A percentile compares a stretch with the other conserved stretches of the same genome.
Evolutionary conservation across 92 coral and sea anemone genomes (phyloP).

Genomic region (Desmophyllum pertusum): DNA sequence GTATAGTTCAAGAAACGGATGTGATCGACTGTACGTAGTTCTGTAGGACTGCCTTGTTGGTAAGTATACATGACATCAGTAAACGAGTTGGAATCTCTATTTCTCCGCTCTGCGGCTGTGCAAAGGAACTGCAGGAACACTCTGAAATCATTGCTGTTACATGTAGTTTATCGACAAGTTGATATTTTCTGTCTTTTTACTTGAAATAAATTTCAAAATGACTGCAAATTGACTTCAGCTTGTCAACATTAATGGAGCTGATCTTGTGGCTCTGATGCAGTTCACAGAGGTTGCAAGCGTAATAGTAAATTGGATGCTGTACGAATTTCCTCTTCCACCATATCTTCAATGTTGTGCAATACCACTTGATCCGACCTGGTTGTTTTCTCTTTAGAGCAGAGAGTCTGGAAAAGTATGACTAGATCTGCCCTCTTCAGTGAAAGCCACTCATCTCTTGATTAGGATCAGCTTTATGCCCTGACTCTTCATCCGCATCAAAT

Average conservation of each 20-base stretch:
- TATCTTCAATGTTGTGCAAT: constrained; percentile 11
- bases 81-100: no score
- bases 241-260: constrained; percentile 21
- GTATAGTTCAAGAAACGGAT: no score
- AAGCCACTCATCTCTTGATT: constrained; percentile 41
- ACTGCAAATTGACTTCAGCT: constrained; percentile 45
- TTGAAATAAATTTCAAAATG: constrained; percentile 41
- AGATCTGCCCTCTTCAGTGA: constrained; percentile 34
- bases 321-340: constrained; percentile 26
- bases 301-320: constrained; percentile 41
- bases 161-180: constrained; percentile 19
- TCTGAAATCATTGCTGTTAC: constrained; percentile 24
- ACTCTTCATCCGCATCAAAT: constrained; percentile 42
- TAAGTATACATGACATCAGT: no score
- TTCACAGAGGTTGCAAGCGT: constrained; percentile 33
- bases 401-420: constrained; percentile 38
- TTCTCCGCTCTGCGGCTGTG: no score
- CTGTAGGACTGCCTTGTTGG: no score
- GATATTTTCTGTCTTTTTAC: constrained; percentile 18
- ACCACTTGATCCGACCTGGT: background rate
- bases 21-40: no score
- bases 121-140: no score
- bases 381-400: constrained; percentile 36
- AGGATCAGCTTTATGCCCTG: constrained; percentile 49
- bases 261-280: constrained; percentile 1